phyloP scores from a whole-genome alignment of 53 echinoderm and acorn worm species.

The Antedon mediterranea region DNA sequence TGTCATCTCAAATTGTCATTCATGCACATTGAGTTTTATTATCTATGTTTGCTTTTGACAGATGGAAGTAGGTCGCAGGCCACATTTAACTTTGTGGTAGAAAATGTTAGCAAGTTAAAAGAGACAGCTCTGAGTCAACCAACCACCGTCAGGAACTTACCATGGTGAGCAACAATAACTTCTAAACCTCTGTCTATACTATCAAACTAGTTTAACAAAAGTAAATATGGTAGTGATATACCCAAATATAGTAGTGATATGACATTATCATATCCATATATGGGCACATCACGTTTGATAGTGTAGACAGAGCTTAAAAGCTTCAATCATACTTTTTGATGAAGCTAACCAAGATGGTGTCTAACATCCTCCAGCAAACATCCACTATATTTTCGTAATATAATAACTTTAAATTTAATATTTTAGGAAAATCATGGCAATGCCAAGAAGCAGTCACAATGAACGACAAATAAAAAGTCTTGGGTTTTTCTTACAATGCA shows the following conservation, averaged over 20 bases:
- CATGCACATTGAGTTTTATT: background rate
- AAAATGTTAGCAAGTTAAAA: conserved; percentile 78
- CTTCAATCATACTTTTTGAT: no score
- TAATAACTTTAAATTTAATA: no score
- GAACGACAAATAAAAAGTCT: conserved; percentile 68
- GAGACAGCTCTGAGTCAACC: conserved; percentile 68
- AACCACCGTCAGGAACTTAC: conserved; percentile 62
- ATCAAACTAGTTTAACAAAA: no score
- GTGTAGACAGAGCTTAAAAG: no score
- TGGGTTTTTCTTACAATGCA: conserved; percentile 97
- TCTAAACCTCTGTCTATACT: no score
- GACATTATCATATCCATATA: no score
- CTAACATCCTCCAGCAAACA: no score
- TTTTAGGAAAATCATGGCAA: conserved; percentile 96
- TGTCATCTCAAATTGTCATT: background rate
- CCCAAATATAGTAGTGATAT: no score
- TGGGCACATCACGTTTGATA: no score
- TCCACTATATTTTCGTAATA: no score
- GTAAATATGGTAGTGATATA: no score
- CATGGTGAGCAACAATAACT: conserved; percentile 50
- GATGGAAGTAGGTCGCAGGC: conserved; percentile 95
- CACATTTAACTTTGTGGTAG: conserved; percentile 65
- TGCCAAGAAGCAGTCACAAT: conserved; percentile 63
- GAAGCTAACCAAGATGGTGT: no score
- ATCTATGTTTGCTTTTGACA: conserved; percentile 7